These are phyloP conservation scores for Melanocharis versteri DNA, from an alignment of 2,113 vertebrate species.

Conservation along the genomic window DNA sequence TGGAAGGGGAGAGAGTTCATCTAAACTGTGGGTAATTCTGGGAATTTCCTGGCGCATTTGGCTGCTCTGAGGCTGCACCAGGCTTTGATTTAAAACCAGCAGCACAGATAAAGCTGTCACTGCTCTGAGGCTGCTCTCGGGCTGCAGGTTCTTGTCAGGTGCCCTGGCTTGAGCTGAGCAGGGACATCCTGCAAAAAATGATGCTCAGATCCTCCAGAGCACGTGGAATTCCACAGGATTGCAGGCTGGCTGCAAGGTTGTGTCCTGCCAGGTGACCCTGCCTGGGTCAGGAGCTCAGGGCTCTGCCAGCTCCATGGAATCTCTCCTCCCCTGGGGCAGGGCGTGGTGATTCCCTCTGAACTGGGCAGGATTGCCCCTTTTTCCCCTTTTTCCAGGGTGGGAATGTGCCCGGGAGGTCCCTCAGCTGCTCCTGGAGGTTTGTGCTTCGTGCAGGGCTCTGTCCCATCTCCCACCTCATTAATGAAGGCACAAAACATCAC, in stretches of 20 bases:
- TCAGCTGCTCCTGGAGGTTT: neutral
- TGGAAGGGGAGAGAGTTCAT: neutral
- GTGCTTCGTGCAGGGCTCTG: neutral
- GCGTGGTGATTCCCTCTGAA: neutral
- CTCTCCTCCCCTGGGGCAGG: neutral
- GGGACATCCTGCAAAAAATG: neutral
- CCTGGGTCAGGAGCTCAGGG: neutral
- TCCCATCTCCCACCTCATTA: accelerated
- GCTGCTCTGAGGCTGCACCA: neutral
- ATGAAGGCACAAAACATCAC: accelerated
- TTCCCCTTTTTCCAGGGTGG: accelerated
- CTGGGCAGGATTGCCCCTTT: accelerated
- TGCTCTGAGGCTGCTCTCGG: neutral
- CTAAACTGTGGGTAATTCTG: neutral
- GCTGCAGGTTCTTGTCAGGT: neutral
- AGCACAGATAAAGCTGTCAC: neutral
- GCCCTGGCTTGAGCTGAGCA: neutral
- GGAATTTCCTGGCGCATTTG: neutral
- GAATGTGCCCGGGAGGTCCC: accelerated
- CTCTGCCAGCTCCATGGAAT: neutral
- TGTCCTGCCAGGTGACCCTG: neutral
- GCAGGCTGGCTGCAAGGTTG: neutral
- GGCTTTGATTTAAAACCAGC: neutral
- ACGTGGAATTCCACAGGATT: neutral
- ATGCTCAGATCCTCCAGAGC: neutral